Evolutionary conservation across 2,797 vertebrate genomes (phyloP), one percentile per base, ranked within the genome.

Genomic region (Sandelia bainsii): DNA sequence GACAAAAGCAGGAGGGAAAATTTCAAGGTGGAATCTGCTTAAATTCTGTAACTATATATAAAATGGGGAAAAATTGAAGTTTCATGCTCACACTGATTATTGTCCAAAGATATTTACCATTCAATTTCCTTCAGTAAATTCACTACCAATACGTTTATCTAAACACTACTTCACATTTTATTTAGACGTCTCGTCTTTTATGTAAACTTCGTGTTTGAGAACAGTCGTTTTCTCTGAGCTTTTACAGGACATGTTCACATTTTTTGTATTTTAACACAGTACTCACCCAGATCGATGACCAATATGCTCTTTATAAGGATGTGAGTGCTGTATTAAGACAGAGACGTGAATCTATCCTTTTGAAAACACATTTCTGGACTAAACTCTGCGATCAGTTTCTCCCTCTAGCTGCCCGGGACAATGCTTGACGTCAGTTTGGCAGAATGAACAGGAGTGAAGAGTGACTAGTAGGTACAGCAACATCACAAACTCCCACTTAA

Each of bases 361-460:
- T 27, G 53, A 12, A n/a, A 34, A 69, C 7, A 17, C 45, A 50
- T 69, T 40, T 77, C 62, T 69, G 79, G 63, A 57, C 40, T 72
- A 49, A 83, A 76, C 67, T 78, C 58, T 79, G 37, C 56, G 76
- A 74, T 88, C 80, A 52, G 81, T 75, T 85, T 85, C 82, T 84
- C 82, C 68, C 79, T 83, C 67, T 89, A 94, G 93, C 92, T 94
- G 90, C 92, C 91, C 34, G 67, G 87, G 79, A 83, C 73, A 52
- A 85, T 58, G 65, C 72, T 62, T 48, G 42, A 77, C 11, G 3
- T 67, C 64, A 37, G 68, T 82, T 87, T 81, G 81, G 85, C 87
- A 85, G 64, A 82, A 11, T 3, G 27, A 57, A 70, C 56, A 54
- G 37, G 59, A 70, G 68, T 34, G 56, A 75, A 29, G 62, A 65